phyloP scores from a whole-genome alignment of 2,888 invertebrate genomes.

The Conomelus anceps region DNA sequence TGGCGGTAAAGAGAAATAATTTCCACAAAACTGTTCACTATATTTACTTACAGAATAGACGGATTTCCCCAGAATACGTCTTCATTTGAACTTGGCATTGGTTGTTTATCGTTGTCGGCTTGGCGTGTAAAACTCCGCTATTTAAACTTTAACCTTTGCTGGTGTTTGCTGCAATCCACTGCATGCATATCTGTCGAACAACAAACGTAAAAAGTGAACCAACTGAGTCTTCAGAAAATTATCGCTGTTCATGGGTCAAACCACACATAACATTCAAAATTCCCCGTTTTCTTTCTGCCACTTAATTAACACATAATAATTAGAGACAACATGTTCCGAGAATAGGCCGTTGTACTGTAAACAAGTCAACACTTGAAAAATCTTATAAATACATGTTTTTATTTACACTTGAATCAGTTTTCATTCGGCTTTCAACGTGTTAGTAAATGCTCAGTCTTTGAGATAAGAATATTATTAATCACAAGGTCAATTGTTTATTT shows the following conservation, averaged over 20 bases:
- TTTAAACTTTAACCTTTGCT: not conserved
- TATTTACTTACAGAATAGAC: not conserved
- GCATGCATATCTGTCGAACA: not conserved
- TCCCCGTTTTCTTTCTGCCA: not conserved
- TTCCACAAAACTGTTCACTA: too few species aligned
- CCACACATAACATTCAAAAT: not conserved
- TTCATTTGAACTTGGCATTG: not conserved
- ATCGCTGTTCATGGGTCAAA: not conserved
- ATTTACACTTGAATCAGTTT: not conserved
- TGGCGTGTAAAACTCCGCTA: not conserved
- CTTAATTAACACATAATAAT: not conserved
- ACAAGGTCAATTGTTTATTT: not conserved
- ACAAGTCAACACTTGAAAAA: not conserved
- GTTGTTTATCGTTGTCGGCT: not conserved
- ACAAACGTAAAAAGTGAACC: not conserved
- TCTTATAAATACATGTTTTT: not conserved
- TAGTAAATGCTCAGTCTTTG: not conserved
- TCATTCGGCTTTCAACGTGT: not conserved
- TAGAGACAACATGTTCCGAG: not conserved
- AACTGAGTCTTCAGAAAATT: not conserved
- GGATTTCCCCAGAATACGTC: not conserved
- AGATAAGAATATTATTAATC: not conserved
- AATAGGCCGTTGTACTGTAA: not conserved
- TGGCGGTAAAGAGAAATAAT: too few species aligned
- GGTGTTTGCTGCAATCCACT: not conserved